Evolutionary conservation across 2,888 invertebrate genomes (phyloP), one percentile per base, ranked within the genome.

Genomic region (Isotomurus palustris): DNA sequence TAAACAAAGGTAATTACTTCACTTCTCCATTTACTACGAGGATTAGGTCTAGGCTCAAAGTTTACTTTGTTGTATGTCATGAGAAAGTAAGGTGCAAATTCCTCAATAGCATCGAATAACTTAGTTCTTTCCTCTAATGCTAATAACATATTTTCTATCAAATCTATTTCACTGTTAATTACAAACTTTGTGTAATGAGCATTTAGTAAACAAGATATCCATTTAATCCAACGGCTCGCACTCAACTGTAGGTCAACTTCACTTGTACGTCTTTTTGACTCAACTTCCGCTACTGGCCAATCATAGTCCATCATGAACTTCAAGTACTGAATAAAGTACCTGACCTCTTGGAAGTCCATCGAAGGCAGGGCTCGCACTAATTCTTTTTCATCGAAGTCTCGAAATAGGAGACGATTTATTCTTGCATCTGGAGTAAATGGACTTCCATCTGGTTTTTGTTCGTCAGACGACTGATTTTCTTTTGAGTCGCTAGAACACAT

Each of bases 171-270:
- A 53, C 53, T 54, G 27, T 64, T 52, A 21, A 62, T 51, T 19
- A 69, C 65, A 50, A 67, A 67, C 14, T 65, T 57, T 2, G 67
- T 59, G 28, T 67, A 67, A 38, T 69, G 66, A 6, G 66, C 62
- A 53, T 69, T 67, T 1, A 69, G 21, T 17, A 69, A 19, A 4
- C 56, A 44, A 5, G 64, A 64, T 36, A 59, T 52, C 67, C 68
- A 69, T 10, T 55, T 64, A n/a, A 67, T 54, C 62, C 62, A 62
- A 24, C 35, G n/a, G n/a, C n/a, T n/a, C n/a, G n/a, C n/a, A n/a
- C n/a, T n/a, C n/a, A n/a, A n/a, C n/a, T n/a, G n/a, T n/a, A n/a
- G n/a, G n/a, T n/a, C n/a, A n/a, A n/a, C n/a, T n/a, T n/a, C n/a
- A n/a, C n/a, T n/a, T n/a, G n/a, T n/a, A n/a, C n/a, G n/a, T n/a